Percentiles rank a stretch among this genome's conserved stretches.
These are phyloP conservation scores for Rana temporaria DNA, from an alignment of 2,113 vertebrate species.

Conservation along the genomic window DNA sequence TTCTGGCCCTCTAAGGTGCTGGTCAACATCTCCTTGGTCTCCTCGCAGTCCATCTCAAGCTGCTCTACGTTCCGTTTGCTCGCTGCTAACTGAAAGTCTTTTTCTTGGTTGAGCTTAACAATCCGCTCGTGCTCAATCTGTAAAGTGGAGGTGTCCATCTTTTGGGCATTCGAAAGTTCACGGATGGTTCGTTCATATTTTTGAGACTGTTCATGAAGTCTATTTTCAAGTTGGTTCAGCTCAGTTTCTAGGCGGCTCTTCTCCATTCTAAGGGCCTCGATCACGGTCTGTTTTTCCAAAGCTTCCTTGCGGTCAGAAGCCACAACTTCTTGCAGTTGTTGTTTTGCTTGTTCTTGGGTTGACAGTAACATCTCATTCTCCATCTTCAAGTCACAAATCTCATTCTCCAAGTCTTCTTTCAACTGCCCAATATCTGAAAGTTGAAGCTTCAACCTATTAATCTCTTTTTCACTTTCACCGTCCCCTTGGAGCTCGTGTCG, in stretches of 20 bases:
- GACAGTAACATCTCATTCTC: slow-evolving; percentile 80
- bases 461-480: slow-evolving; percentile 74
- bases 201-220: slow-evolving; percentile 74
- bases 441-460: slow-evolving; percentile 74
- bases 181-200: slow-evolving; percentile 83
- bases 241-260: slow-evolving; percentile 83
- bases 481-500: slow-evolving; percentile 63
- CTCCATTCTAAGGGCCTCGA: slow-evolving; percentile 84
- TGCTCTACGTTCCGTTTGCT: slow-evolving; percentile 81
- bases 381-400: slow-evolving; percentile 79
- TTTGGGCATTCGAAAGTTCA: slow-evolving; percentile 75
- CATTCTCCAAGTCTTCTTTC: slow-evolving; percentile 76
- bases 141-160: slow-evolving; percentile 76
- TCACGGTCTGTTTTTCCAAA: slow-evolving; percentile 80
- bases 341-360: slow-evolving; percentile 72
- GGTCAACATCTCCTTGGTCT: slow-evolving; percentile 86
- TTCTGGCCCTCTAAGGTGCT: slow-evolving; percentile 88
- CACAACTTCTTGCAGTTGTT: slow-evolving; percentile 76
- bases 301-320: slow-evolving; percentile 69
- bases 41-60: slow-evolving; percentile 76
- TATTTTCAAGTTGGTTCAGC: slow-evolving; percentile 75
- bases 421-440: slow-evolving; percentile 75
- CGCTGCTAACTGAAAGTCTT: slow-evolving; percentile 82
- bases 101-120: slow-evolving; percentile 83
- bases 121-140: slow-evolving; percentile 82